These are phyloP conservation scores for Drosophila falleni DNA, from an alignment of 2,888 invertebrate species.

Conservation along the genomic window DNA sequence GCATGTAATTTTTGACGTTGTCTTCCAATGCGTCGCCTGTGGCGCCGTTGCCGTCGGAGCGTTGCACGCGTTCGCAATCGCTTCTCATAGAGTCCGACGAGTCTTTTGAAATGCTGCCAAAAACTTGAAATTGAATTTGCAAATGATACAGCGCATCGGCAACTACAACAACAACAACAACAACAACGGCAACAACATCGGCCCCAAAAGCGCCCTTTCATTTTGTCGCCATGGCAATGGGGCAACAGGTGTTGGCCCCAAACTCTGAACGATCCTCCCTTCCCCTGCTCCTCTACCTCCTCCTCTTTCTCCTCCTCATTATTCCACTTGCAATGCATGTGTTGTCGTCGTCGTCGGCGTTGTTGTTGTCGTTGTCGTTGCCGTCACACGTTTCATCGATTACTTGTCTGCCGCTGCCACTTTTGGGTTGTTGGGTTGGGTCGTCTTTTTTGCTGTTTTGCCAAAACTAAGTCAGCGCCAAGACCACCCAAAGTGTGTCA, in stretches of 20 bases:
- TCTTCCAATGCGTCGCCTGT: slow-evolving; percentile 47
- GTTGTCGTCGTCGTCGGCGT: slow-evolving; percentile 19
- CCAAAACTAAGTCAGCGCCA: slow-evolving; percentile 70
- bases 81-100: slow-evolving; percentile 44
- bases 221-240: slow-evolving; percentile 44
- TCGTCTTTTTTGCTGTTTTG: slow-evolving; percentile 49
- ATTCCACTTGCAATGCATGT: slow-evolving; percentile 49
- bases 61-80: slow-evolving; percentile 39
- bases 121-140: slow-evolving; percentile 77
- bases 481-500: slow-evolving; percentile 82
- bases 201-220: slow-evolving; percentile 49
- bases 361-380: slow-evolving; percentile 4
- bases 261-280: slow-evolving; percentile 8
- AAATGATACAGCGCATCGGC: slow-evolving; percentile 73
- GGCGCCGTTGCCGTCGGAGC: slow-evolving; percentile 43
- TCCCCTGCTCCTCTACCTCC: neutral
- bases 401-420: slow-evolving; percentile 54
- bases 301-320: neutral
- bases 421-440: slow-evolving; percentile 38
- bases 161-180: slow-evolving; percentile 14
- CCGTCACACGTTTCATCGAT: slow-evolving; percentile 77
- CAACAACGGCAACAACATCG: slow-evolving; percentile 16
- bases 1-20: slow-evolving; percentile 64
- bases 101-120: slow-evolving; percentile 74
- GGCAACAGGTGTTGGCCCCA: slow-evolving; percentile 63